Percentiles rank a stretch among this genome's conserved stretches.
phyloP scores from a whole-genome alignment of 2,113 vertebrate genomes.

The Psephotus haematonotus region DNA sequence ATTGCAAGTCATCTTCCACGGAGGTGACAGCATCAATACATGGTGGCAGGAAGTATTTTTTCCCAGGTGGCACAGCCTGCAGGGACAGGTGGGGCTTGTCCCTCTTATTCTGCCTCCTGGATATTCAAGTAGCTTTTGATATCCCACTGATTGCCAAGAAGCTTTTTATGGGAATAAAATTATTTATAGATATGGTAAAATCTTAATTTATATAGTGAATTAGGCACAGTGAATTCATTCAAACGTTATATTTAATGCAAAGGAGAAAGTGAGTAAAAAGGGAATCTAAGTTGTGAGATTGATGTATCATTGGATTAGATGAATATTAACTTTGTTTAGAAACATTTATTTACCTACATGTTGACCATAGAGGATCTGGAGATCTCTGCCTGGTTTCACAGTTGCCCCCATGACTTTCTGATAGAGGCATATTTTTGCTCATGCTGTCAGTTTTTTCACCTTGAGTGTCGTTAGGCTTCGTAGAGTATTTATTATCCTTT shows the following conservation, averaged over 20 bases:
- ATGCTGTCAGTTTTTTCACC: neutral
- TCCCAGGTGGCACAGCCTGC: neutral
- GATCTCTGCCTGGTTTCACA: neutral
- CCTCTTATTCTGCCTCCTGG: neutral
- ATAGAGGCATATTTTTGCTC: neutral
- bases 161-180: neutral
- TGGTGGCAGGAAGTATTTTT: neutral
- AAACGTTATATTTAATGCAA: neutral
- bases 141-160: neutral
- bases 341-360: neutral
- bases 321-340: neutral
- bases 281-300: neutral
- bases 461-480: neutral
- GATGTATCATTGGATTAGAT: neutral
- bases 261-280: neutral
- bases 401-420: neutral
- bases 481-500: neutral
- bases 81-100: neutral
- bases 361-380: neutral
- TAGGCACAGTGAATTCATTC: neutral
- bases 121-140: neutral
- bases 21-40: neutral
- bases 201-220: neutral
- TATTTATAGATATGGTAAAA: neutral
- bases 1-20: neutral